Evolutionary conservation across 1,140 invertebrate species (phyloP), one percentile per base, ranked within the genome.

Genomic region (Caerostris darwini): DNA sequence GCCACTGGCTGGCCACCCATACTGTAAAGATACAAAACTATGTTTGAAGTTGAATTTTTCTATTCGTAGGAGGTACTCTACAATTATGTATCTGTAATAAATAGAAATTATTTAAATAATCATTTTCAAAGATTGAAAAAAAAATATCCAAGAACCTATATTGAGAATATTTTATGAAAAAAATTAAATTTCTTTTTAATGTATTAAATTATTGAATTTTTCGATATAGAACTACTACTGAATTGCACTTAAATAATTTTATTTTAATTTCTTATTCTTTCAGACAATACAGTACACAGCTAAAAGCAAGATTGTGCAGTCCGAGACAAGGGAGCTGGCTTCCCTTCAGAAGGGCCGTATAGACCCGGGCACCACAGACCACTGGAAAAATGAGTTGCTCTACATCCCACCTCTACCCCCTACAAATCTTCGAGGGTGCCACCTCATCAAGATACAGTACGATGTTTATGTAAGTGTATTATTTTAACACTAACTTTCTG

Each of bases 351-450:
- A 98, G 95, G 98, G 98, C 7, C 98, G 98, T 96, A 98, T 98
- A 89, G 97, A 97, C 88, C 97, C 98, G 1, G 98, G 98, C 6
- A 97, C 97, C 95, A 97, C 97, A 71, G 98, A 98, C 95, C 97
- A 98, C 96, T 99, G 98, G 98, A 97, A 97, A 77, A 98, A 98
- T 95, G 98, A 99, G 96, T 97, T 98, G 96, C 97, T 99, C 85
- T 98, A 98, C 96, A 98, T 99, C 92, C 99, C 99, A 92, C 98
- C 99, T 34, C 96, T 99, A 94, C 99, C 99, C 82, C 99, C 99
- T 12, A 99, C 99, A 50, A 99, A 99, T 96, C 96, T 99, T n/a
- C 97, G 98, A 94, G 99, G 98, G 67, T 99, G 99, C 96, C 98
- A 99, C 96, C 97, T 99, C 94, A 99, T 99, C 95, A 97, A 98